Percentiles rank a stretch among this genome's conserved stretches.
phyloP scores from a whole-genome alignment of 2,888 invertebrate species.

The Augochlorella aurata region DNA sequence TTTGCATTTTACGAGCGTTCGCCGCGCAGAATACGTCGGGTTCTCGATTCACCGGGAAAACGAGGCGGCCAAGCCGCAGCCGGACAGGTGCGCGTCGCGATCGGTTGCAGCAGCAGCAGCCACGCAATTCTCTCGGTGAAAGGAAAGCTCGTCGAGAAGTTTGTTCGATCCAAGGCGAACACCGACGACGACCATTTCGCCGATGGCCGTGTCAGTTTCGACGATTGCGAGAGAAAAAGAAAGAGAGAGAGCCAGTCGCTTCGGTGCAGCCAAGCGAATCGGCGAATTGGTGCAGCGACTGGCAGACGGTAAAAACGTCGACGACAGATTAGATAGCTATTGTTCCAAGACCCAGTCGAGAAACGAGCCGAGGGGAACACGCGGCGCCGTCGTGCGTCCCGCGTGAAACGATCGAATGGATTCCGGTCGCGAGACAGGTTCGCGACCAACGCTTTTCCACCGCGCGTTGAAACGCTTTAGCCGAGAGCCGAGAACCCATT shows the following conservation, averaged over 20 bases:
- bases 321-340: slow-evolving; percentile 38
- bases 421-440: slow-evolving; percentile 17
- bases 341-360: neutral
- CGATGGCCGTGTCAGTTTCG: neutral
- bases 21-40: neutral
- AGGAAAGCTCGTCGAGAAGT: slow-evolving; percentile 43
- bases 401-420: slow-evolving; percentile 16
- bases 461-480: neutral
- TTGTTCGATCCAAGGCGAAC: slow-evolving; percentile 1
- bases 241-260: no score
- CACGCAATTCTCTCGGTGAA: slow-evolving; percentile 57
- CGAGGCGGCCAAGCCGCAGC: neutral
- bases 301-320: slow-evolving; percentile 4
- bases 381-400: slow-evolving; percentile 21
- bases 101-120: slow-evolving; percentile 3
- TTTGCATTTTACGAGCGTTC: neutral
- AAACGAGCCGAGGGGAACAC: neutral
- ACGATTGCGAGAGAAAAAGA: no score
- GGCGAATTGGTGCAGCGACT: no score
- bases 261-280: no score
- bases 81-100: neutral
- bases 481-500: slow-evolving; percentile 35
- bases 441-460: slow-evolving; percentile 8
- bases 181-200: neutral
- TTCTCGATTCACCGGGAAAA: neutral